Conservation (phyloP, 2,797 vertebrate species). For the Mergus octosetaceus region DNA sequence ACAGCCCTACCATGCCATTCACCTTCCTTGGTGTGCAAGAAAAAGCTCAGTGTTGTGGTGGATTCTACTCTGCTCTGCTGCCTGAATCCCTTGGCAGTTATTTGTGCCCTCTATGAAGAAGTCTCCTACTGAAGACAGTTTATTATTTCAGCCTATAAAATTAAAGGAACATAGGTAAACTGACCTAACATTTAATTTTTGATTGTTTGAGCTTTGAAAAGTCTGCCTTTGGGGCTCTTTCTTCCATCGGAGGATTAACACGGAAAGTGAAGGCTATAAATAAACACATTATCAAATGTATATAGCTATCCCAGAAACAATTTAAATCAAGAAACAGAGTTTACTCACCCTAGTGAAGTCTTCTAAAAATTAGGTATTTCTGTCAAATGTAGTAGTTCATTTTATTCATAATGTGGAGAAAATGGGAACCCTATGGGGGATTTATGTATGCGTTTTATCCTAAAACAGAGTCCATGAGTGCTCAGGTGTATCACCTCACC, state of each 20-base stretch:
- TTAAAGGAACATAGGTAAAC: not conserved
- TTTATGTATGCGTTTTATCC: not conserved
- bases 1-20: rapidly evolving
- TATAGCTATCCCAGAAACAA: not conserved
- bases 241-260: not conserved
- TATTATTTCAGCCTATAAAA: not conserved
- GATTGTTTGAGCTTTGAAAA: not conserved
- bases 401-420: not conserved
- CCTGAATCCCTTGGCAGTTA: not conserved
- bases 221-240: not conserved
- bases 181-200: not conserved
- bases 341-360: not conserved
- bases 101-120: not conserved
- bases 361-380: not conserved
- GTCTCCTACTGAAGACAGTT: not conserved
- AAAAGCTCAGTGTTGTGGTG: not conserved
- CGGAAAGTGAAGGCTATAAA: not conserved
- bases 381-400: not conserved
- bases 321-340: not conserved
- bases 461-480: not conserved
- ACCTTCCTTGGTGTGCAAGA: not conserved
- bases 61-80: rapidly evolving
- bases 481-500: not conserved
- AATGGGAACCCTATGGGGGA: not conserved
- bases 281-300: not conserved